These are phyloP conservation scores for Rhopalosiphum nymphaeae DNA, from an alignment of 2,888 invertebrate species.

Conservation along the genomic window DNA sequence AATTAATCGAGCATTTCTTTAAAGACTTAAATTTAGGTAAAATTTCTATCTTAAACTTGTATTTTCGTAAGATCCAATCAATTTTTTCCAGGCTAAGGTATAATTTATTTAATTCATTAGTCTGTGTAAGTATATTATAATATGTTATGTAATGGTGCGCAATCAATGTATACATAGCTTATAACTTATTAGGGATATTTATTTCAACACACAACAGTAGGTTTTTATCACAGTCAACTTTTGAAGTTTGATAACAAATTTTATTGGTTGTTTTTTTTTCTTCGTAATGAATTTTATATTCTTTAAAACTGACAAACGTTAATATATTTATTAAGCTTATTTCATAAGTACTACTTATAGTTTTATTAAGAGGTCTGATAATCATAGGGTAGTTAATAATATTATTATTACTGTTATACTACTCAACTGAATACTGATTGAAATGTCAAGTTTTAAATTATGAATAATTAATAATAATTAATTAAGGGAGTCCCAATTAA, in stretches of 20 bases:
- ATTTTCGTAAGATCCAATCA: background rate
- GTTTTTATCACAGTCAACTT: background rate
- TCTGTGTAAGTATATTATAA: background rate
- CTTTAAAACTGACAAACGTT: too few species aligned
- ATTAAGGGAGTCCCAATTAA: background rate
- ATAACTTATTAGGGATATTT: background rate
- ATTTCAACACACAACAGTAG: background rate
- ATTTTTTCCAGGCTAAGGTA: background rate
- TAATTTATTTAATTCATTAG: background rate
- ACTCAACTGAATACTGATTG: too few species aligned
- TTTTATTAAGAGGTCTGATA: too few species aligned
- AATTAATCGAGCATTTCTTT: background rate
- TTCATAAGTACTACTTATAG: background rate
- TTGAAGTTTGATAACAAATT: too few species aligned
- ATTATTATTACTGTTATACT: too few species aligned
- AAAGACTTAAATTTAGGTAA: background rate
- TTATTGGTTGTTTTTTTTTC: too few species aligned
- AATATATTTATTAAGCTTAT: background rate
- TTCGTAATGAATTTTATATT: too few species aligned
- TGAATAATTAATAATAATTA: background rate
- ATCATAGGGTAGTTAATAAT: too few species aligned
- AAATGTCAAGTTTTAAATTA: background rate
- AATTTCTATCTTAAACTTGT: background rate
- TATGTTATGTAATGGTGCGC: background rate
- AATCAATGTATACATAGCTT: background rate